phyloP scores from a whole-genome alignment of 1,140 invertebrate genomes.

The Vanessa atalanta region DNA sequence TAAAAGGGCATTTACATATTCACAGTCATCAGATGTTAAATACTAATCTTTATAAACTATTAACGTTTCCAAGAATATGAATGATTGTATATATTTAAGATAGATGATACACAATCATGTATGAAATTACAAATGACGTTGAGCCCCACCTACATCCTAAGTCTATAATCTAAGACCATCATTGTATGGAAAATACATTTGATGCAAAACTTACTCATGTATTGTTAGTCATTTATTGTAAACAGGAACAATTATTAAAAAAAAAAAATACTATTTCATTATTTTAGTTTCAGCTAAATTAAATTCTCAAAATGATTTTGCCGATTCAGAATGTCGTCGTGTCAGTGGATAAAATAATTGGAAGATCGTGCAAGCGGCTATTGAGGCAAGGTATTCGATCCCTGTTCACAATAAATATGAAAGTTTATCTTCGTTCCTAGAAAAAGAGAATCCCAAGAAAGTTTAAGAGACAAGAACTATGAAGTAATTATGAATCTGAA shows the following conservation, averaged over 20 bases:
- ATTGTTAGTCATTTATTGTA: not conserved
- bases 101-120: slow-evolving; percentile 12
- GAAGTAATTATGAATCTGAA: too few species aligned
- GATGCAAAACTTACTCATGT: not conserved
- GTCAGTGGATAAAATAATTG: too few species aligned
- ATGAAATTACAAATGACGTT: slow-evolving; percentile 32
- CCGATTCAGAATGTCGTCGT: too few species aligned
- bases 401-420: too few species aligned
- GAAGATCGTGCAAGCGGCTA: too few species aligned
- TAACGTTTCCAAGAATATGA: slow-evolving; percentile 11
- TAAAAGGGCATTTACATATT: not conserved
- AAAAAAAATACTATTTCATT: not conserved
- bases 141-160: slow-evolving; percentile 11
- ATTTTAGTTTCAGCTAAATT: not conserved
- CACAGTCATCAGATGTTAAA: not conserved
- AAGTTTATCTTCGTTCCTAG: too few species aligned
- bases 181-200: slow-evolving; percentile 17
- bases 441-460: too few species aligned
- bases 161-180: slow-evolving; percentile 10
- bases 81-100: slow-evolving; percentile 4
- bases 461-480: too few species aligned
- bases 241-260: not conserved
- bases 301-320: too few species aligned
- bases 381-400: too few species aligned
- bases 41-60: not conserved